phyloP scores from a whole-genome alignment of 2,888 invertebrate species.

The Camptogramma bilineatum region DNA sequence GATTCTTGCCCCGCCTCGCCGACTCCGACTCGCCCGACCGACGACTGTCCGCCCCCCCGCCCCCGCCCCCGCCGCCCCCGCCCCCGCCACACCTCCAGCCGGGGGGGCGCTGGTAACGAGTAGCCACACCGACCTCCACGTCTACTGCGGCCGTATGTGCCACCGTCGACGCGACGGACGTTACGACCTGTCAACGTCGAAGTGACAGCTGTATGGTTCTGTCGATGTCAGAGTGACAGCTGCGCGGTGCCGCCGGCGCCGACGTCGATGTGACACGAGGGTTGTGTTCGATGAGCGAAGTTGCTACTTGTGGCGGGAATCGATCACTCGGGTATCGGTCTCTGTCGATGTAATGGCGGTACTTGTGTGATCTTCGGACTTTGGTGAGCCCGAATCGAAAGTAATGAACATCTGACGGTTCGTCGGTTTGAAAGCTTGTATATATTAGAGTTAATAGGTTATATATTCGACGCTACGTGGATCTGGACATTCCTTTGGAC shows the following conservation, averaged over 20 bases:
- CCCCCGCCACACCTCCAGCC: background rate
- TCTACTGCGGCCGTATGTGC: too few relatives aligned
- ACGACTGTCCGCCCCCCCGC: conserved; percentile 11
- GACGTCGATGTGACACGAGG: too few relatives aligned
- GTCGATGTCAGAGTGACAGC: background rate
- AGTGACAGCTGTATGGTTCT: background rate
- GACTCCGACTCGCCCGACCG: conserved; percentile 49
- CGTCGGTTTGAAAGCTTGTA: conserved; percentile 55
- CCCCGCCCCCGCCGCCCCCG: background rate
- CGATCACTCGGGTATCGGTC: too few relatives aligned
- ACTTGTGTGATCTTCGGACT: background rate
- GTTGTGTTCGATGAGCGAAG: too few relatives aligned
- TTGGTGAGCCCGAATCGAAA: conserved; percentile 1
- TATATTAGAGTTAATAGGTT: conserved; percentile 69
- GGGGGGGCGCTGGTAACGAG: too few relatives aligned
- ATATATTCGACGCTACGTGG: conserved; percentile 55
- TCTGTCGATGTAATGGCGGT: too few relatives aligned
- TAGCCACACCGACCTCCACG: too few relatives aligned
- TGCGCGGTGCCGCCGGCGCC: background rate
- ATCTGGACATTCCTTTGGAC: conserved; percentile 48
- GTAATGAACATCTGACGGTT: conserved; percentile 38
- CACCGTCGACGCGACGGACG: too few relatives aligned
- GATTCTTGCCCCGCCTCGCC: conserved; percentile 63
- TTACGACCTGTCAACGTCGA: too few relatives aligned
- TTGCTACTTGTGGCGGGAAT: too few relatives aligned